Conservation (phyloP, 2,888 invertebrate genomes). For the Brassicogethes aeneus region DNA sequence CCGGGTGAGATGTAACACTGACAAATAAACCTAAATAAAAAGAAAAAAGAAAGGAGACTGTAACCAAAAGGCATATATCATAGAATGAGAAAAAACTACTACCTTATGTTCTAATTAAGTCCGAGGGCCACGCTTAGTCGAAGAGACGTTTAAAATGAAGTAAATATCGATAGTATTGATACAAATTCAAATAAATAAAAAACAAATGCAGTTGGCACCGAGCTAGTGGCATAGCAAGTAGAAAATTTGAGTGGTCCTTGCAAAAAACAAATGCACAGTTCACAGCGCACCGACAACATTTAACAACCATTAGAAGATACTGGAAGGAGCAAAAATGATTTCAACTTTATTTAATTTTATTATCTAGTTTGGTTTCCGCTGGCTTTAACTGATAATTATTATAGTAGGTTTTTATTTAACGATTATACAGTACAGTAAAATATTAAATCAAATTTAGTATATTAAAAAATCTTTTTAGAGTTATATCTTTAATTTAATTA, state of each 20-base stretch:
- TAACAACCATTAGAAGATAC: slow-evolving; percentile 24
- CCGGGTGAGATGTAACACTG: neutral
- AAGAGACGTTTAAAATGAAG: neutral
- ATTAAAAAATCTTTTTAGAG: too few species aligned
- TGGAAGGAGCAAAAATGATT: neutral
- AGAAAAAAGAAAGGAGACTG: neutral
- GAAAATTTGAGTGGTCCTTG: slow-evolving; percentile 78
- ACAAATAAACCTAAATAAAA: neutral
- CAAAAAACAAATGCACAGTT: slow-evolving; percentile 46
- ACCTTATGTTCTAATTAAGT: too few species aligned
- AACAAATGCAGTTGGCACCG: slow-evolving; percentile 31
- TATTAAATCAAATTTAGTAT: too few species aligned
- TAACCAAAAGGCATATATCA: too few species aligned
- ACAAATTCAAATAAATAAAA: slow-evolving; percentile 8
- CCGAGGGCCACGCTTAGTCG: too few species aligned
- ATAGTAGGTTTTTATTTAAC: too few species aligned
- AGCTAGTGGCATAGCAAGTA: slow-evolving; percentile 44
- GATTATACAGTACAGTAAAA: too few species aligned
- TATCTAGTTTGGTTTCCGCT: too few species aligned
- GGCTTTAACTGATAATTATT: too few species aligned
- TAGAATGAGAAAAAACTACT: too few species aligned
- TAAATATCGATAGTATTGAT: slow-evolving; percentile 1
- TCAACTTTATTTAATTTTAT: too few species aligned
- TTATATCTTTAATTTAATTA: too few species aligned
- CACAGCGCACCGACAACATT: slow-evolving; percentile 42